phyloP scores from a whole-genome alignment of 2,888 invertebrate genomes.

The Morpho achilles region DNA sequence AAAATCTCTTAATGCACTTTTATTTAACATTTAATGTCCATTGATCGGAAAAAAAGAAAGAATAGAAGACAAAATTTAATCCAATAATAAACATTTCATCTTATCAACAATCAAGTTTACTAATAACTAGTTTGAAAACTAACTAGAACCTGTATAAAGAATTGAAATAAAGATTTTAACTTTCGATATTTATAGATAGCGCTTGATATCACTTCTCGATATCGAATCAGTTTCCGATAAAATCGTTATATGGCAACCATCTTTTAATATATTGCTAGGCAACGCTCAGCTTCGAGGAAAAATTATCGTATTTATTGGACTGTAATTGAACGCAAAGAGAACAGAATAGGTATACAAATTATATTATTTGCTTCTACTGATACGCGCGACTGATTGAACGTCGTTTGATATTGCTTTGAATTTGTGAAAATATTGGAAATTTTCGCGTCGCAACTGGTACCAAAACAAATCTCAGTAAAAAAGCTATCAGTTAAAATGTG shows the following conservation, averaged over 20 bases:
- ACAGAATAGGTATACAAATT: constrained; percentile 1
- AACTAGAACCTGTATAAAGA: no score
- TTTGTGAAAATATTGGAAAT: constrained; percentile 18
- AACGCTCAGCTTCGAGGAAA: constrained; percentile 5
- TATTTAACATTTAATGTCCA: no score
- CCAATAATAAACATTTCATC: no score
- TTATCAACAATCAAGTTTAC: no score
- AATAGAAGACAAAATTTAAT: no score
- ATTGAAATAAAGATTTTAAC: no score
- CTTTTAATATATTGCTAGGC: not conserved
- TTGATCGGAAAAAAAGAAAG: no score
- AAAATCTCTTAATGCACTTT: no score
- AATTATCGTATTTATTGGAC: constrained; percentile 17
- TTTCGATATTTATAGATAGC: no score
- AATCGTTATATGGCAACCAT: not conserved
- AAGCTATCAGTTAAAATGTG: constrained; percentile 28
- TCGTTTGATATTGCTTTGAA: constrained; percentile 23
- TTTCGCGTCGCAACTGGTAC: constrained; percentile 7
- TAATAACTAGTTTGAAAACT: no score
- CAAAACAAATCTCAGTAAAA: constrained; percentile 27
- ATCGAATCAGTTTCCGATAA: no score
- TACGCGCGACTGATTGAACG: constrained; percentile 25
- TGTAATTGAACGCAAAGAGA: constrained; percentile 12
- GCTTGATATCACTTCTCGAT: no score
- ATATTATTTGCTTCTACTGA: constrained; percentile 17